phyloP scores from a whole-genome alignment of 1,140 invertebrate genomes.

The Rhagoletis zephyria region DNA sequence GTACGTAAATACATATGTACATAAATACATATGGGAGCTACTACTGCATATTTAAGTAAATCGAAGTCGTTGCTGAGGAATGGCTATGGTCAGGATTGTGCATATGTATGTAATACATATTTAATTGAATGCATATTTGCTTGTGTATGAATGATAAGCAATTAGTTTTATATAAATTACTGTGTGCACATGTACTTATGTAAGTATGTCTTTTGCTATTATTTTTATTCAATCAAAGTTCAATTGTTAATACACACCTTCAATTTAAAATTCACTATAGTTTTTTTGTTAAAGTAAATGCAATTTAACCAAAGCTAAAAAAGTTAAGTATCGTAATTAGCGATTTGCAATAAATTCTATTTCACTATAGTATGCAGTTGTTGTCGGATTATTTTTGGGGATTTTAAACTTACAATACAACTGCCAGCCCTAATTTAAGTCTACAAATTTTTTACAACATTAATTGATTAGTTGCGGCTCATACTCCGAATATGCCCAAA shows the following conservation, averaged over 20 bases:
- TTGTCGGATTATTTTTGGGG: too few species aligned
- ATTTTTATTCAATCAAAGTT: background rate
- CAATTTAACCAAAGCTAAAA: background rate
- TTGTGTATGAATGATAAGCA: background rate
- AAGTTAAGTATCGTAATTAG: too few species aligned
- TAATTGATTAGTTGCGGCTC: too few species aligned
- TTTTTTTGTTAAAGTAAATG: conserved; percentile 14
- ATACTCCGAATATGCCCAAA: too few species aligned
- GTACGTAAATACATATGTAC: conserved; percentile 21
- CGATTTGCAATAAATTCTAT: too few species aligned
- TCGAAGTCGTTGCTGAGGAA: background rate
- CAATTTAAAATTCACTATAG: background rate
- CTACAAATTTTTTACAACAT: too few species aligned
- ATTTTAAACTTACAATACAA: too few species aligned
- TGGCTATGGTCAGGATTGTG: conserved; percentile 34
- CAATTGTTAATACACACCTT: background rate
- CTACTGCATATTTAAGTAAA: background rate
- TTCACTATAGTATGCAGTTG: too few species aligned
- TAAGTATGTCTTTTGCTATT: background rate
- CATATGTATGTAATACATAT: conserved; percentile 9
- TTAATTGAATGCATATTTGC: background rate
- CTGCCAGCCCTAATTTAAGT: too few species aligned
- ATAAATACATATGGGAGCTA: background rate
- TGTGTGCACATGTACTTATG: background rate
- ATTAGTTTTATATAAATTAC: background rate